Base-by-base conservation (phyloP, 2,113 vertebrate species). In the Vulpes lagopus region DNA sequence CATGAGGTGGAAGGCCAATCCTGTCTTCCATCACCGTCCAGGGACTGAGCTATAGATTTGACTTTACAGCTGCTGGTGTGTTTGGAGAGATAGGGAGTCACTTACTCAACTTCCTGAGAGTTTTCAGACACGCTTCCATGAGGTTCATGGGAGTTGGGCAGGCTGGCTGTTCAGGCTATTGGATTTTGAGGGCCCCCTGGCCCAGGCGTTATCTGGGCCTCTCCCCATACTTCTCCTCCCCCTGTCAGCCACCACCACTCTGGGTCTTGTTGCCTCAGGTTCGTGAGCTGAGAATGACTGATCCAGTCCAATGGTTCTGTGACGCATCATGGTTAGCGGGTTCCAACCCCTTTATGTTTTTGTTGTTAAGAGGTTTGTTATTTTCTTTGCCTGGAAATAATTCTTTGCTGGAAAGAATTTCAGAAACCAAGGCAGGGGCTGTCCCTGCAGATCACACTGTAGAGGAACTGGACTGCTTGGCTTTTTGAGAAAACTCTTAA, bases 361-460 rank as follows among this genome's bases (percentile, higher is more conserved):
- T 30, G 53, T 87, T 94, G 97, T 87, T 43, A 78, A 87, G 25
- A 83, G 35, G 1, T 30, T 74, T 2, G 2, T n/a, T 74, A 6
- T 49, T 95, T 96, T 69, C 49, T 92, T 82, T 92, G 51, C 35
- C 59, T 53, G 43, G 91, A 55, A 62, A 64, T 81, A 94, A 85
- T 82, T 83, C 11, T 67, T 95, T 23, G 11, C 1, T 38, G 60
- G 49, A n/a, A 81, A 96, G 73, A 86, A 95, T 81, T 83, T 86
- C 19, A 27, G 73, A 71, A 89, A 19, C 57, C 5, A 16, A 27
- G 30, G 38, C n/a, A 82, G 59, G 78, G 23, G 6, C 43, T 85
- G 30, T 59, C 0, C 9, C 25, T 19, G 32, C 55, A 59, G 69
- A 74, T 67, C 51, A 67, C 30, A 64, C 25, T 14, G 7, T 2